Evolutionary conservation across 2,888 invertebrate genomes (phyloP), one percentile per base, ranked within the genome.

Genomic region (Pocota personata): DNA sequence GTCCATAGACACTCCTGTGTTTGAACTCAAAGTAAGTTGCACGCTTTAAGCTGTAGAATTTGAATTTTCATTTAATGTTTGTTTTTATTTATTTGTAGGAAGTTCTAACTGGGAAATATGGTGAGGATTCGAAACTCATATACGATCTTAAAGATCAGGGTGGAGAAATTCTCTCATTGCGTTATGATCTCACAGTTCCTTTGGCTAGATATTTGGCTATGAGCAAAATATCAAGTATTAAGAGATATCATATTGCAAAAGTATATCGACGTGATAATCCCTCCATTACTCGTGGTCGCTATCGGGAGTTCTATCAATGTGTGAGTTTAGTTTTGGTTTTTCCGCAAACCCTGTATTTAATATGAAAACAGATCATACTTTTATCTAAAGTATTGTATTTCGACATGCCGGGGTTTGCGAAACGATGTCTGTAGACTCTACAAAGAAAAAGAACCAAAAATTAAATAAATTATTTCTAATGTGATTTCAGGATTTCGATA

Each of bases 101-200:
- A 93, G 98, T 99, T 3, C 93, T 99, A 64, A 98, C 98, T 19
- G 99, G 99, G 57, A 99, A 99, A 93, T 99, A 99, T 93, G 99
- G 99, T 0, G 99, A 99, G 93, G 99, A 99, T 92, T 98, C 99
- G 0, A 99, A 99, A 92, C 93, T 99, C 8, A 99, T 99, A 80
- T 99, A 99, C 92, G 99, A 99, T 92, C 93, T 99, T 52, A 97
- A 97, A 91, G 99, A 99, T 93, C 99, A 99, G 93, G 99, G 99
- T 69, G 99, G 99, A 30, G 99, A 99, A 93, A 96, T 98, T 80
- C 94, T 99, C 52, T 97, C 99, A 0, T 93, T 99, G 84, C 95
- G 99, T 86, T 99, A 99, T 92, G 99, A 99, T 92, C 93, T 99
- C 76, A 99, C 99, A 1, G 99, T 99, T 58, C 99, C 99, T 24